Evolutionary conservation across 2,113 vertebrate species (phyloP), one percentile per base, ranked within the genome.

Genomic region (Toxotes jaculatrix): DNA sequence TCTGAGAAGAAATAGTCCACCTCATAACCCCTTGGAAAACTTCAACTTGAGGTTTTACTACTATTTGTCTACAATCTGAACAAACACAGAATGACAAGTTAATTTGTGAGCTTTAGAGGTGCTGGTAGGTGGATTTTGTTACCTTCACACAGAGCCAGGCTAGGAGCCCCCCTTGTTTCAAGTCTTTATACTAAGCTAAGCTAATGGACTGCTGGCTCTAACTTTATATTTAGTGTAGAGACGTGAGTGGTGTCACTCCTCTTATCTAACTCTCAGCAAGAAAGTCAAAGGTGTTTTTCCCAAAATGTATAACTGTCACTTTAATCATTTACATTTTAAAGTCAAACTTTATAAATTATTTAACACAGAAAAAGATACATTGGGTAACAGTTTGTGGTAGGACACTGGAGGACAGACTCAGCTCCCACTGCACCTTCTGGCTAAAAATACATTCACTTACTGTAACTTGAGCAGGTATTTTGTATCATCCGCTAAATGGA

Each of bases 381-480:
- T 23, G 23, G 43, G 13, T 49, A 42, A 77, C 17, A 34, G 17
- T 34, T 40, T 49, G 16, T 17, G 16, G 31, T n/a, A 32, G 13
- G 11, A 32, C 43, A 23, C 51, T 36, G 51, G 1, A 57, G 27
- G n/a, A 66, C n/a, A 69, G 17, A 43, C 12, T 40, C n/a, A 23
- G n/a, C 64, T 60, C 43, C 27, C 43, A 38, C 80, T 68, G 55
- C 2, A 34, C 14, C 12, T 47, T 65, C 16, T 64, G 16, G 9
- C 36, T 61, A 13, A 5, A 59, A 42, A 45, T n/a, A 5, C 16
- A 47, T 70, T 64, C 11, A 42, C 43, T 59, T 4, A 4, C 27
- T 34, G 63, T 63, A 71, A 85, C 36, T n/a, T 77, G 51, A 86
- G 49, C 69, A 61, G 38, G 23, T 45, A 51, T 68, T 55, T 83